A percentile compares a stretch with the other conserved stretches of the same genome.
phyloP scores from a whole-genome alignment of 2,888 invertebrate genomes.

The Drosophila kambysellisi region DNA sequence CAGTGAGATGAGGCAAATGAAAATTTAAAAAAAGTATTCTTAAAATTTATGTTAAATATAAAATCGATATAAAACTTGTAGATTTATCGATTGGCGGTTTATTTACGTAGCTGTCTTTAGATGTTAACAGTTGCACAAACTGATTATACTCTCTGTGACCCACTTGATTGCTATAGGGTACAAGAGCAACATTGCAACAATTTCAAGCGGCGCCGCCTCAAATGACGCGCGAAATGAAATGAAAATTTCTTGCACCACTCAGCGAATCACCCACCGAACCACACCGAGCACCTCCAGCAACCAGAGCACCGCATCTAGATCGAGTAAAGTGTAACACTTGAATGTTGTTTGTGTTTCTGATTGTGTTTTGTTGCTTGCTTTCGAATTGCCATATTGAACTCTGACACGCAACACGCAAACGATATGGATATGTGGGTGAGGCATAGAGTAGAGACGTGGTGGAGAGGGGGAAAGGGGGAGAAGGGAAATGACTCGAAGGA shows the following conservation, averaged over 20 bases:
- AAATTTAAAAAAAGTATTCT: background rate
- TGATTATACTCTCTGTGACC: background rate
- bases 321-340: constrained; percentile 73
- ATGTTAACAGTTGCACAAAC: background rate
- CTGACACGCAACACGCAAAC: constrained; percentile 74
- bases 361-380: constrained; percentile 41
- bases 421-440: constrained; percentile 9
- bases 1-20: background rate
- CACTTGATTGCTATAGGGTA: constrained; percentile 11
- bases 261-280: background rate
- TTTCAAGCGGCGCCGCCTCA: constrained; percentile 77
- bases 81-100: background rate
- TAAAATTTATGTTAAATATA: background rate
- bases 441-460: rapidly evolving
- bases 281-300: background rate
- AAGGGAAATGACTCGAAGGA: constrained; percentile 16
- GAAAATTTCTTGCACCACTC: constrained; percentile 60
- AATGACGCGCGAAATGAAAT: constrained; percentile 80
- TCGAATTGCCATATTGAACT: constrained; percentile 68
- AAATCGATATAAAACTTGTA: background rate
- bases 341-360: constrained; percentile 75
- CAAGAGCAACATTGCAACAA: constrained; percentile 60
- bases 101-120: background rate
- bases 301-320: constrained; percentile 32
- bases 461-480: background rate